A percentile compares a stretch with the other conserved stretches of the same genome.
Conservation (phyloP, 1,140 invertebrate genomes). For the Hycleus phaleratus region DNA sequence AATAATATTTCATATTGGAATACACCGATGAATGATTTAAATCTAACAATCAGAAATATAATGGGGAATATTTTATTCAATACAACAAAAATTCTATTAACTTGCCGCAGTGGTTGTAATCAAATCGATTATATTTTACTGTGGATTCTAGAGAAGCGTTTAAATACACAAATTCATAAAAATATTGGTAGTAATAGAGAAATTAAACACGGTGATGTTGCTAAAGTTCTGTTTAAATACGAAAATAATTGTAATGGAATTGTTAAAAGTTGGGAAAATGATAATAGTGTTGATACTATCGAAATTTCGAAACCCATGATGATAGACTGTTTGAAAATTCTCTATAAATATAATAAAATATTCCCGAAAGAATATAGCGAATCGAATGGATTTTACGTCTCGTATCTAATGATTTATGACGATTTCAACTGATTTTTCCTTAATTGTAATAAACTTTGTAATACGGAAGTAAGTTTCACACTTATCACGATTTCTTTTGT, state of each 20-base stretch:
- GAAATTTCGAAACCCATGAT: slow-evolving; percentile 51
- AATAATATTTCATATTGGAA: slow-evolving; percentile 33
- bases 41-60: slow-evolving; percentile 41
- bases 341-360: slow-evolving; percentile 46
- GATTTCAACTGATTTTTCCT: neutral
- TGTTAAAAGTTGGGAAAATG: slow-evolving; percentile 44
- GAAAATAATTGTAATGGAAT: slow-evolving; percentile 35
- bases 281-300: slow-evolving; percentile 41
- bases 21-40: slow-evolving; percentile 43
- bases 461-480: too few relatives aligned
- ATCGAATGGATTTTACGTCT: slow-evolving; percentile 47
- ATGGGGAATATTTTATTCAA: slow-evolving; percentile 43
- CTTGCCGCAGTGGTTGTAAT: slow-evolving; percentile 20
- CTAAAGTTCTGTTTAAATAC: slow-evolving; percentile 46
- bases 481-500: too few relatives aligned
- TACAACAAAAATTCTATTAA: slow-evolving; percentile 40
- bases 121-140: slow-evolving; percentile 43
- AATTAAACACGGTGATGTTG: slow-evolving; percentile 36
- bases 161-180: slow-evolving; percentile 40
- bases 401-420: slow-evolving; percentile 42
- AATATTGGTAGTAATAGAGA: slow-evolving; percentile 10
- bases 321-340: slow-evolving; percentile 42
- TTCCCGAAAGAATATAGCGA: slow-evolving; percentile 45
- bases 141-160: slow-evolving; percentile 49
- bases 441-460: too few relatives aligned